Evolutionary conservation across 1,140 invertebrate genomes (phyloP).

Genomic region (Neotoxoptera formosana): DNA sequence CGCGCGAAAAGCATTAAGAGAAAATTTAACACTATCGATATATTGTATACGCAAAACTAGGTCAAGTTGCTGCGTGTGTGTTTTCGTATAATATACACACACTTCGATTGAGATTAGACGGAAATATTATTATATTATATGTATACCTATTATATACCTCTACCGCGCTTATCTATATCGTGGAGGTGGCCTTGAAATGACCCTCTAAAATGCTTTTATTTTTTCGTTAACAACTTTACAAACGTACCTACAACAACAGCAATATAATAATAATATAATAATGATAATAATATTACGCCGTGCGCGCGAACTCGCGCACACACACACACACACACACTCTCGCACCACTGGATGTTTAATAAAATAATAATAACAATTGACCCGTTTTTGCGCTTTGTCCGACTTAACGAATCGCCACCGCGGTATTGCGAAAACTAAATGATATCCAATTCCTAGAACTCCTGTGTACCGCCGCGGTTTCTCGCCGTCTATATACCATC

Average conservation of each 20-base stretch:
- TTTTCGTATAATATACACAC: not conserved
- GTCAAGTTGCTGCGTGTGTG: not conserved
- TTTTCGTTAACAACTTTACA: not conserved
- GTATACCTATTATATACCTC: too few relatives aligned
- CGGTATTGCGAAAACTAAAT: conserved; percentile 28
- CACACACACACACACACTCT: not conserved
- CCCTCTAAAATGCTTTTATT: conserved; percentile 20
- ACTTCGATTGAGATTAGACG: not conserved
- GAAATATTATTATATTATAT: not conserved
- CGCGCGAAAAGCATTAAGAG: not conserved
- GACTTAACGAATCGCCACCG: not conserved
- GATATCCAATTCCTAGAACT: not conserved
- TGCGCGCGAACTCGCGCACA: not conserved
- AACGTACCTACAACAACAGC: conserved; percentile 8
- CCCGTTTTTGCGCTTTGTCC: not conserved
- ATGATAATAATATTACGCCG: not conserved
- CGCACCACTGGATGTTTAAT: not conserved
- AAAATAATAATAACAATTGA: conserved; percentile 32
- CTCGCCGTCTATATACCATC: not conserved
- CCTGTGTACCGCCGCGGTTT: not conserved
- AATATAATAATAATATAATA: too few relatives aligned
- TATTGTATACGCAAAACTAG: not conserved
- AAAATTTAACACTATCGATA: not conserved
- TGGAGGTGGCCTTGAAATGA: not conserved
- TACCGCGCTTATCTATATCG: not conserved